Evolutionary conservation across 64 coral and sea anemone genomes (phyloP).

Genomic region (Pachyseris speciosa): DNA sequence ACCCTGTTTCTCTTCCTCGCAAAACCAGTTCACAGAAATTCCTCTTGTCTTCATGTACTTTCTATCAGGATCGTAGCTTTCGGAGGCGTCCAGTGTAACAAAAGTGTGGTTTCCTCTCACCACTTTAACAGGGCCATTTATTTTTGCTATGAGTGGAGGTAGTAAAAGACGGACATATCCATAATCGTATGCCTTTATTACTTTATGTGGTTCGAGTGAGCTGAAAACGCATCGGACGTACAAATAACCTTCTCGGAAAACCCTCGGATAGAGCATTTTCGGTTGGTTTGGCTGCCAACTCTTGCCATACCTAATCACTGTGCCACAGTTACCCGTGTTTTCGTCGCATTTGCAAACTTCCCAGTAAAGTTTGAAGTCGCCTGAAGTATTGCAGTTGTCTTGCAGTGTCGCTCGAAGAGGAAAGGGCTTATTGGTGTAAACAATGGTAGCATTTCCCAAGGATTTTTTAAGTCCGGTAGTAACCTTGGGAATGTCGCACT

Average conservation of each 20-base stretch:
- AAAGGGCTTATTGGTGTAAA: background rate
- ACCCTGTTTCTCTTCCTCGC: slow-evolving; percentile 22
- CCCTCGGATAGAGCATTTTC: background rate
- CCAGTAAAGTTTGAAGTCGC: slow-evolving; percentile 11
- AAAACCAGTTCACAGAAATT: slow-evolving; percentile 62
- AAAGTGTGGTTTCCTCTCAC: slow-evolving; percentile 46
- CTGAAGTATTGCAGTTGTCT: background rate
- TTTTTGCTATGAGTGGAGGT: slow-evolving; percentile 55
- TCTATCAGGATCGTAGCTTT: slow-evolving; percentile 69
- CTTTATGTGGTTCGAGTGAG: background rate
- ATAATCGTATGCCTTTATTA: slow-evolving; percentile 58
- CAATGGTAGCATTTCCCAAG: slow-evolving; percentile 23
- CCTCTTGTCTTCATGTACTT: background rate
- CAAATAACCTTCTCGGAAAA: background rate
- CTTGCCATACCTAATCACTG: background rate
- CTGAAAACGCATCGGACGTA: slow-evolving; percentile 42
- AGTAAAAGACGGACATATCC: slow-evolving; percentile 53
- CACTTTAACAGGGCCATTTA: slow-evolving; percentile 32
- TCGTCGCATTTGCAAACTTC: slow-evolving; percentile 21
- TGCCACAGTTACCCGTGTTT: background rate
- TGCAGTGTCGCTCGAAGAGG: background rate
- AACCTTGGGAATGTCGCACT: slow-evolving; percentile 56
- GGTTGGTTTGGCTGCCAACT: background rate
- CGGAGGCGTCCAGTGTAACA: slow-evolving; percentile 40
- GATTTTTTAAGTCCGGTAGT: slow-evolving; percentile 52